phyloP scores from a whole-genome alignment of 2,113 vertebrate species.

The Theristicus caerulescens region DNA sequence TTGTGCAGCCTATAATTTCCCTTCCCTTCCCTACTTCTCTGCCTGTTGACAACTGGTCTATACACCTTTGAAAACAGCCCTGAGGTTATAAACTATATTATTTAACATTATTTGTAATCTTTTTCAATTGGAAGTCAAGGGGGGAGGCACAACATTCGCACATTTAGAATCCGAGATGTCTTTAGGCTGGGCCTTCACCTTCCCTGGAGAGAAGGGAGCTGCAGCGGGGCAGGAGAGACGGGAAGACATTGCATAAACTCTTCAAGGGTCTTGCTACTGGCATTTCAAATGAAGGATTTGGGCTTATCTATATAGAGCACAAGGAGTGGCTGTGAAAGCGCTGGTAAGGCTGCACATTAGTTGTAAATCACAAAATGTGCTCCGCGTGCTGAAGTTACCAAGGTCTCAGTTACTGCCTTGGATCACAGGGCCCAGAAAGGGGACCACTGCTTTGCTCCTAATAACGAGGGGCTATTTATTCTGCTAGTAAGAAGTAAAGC shows the following conservation, averaged over 20 bases:
- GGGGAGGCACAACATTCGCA: conserved; percentile 1
- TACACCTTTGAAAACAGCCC: conserved; percentile 76
- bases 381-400: background rate
- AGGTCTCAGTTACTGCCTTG: background rate
- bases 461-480: background rate
- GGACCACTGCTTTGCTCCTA: background rate
- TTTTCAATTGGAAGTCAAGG: conserved; percentile 72
- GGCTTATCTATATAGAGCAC: background rate
- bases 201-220: conserved; percentile 47
- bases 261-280: background rate
- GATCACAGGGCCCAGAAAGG: background rate
- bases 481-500: background rate
- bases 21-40: conserved; percentile 74
- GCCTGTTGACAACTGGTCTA: conserved; percentile 77
- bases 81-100: conserved; percentile 80
- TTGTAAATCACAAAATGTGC: background rate
- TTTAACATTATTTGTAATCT: conserved; percentile 81
- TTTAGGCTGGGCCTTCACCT: conserved; percentile 28
- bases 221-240: background rate
- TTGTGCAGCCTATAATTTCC: conserved; percentile 98
- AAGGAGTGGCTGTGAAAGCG: background rate
- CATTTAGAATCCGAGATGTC: background rate
- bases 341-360: background rate
- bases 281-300: background rate
- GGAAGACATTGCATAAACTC: conserved; percentile 7